Percentiles rank a stretch among this genome's conserved stretches.
phyloP scores from a whole-genome alignment of 1,140 invertebrate genomes.

The Procambarus clarkii region DNA sequence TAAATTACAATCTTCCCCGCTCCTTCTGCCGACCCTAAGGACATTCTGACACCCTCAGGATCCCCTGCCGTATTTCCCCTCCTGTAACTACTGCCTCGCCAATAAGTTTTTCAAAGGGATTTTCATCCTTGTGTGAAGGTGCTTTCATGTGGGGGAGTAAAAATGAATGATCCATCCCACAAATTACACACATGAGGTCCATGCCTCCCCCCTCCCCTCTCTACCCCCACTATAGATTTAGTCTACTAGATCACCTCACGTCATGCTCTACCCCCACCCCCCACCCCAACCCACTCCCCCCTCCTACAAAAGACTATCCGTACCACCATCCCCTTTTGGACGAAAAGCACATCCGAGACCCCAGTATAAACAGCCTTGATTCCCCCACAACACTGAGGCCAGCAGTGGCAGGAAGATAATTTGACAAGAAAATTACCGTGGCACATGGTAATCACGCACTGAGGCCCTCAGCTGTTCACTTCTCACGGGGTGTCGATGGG shows the following conservation, averaged over 20 bases:
- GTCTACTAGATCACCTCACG: slow-evolving; percentile 38
- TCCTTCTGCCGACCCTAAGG: neutral
- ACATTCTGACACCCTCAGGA: neutral
- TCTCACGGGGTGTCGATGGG: slow-evolving; percentile 47
- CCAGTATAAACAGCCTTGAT: neutral
- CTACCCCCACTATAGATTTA: slow-evolving; percentile 21
- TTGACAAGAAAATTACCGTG: slow-evolving; percentile 56
- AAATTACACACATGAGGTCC: neutral
- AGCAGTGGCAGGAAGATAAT: slow-evolving; percentile 17
- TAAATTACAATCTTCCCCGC: neutral
- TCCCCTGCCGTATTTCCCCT: neutral
- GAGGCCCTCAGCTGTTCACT: slow-evolving; percentile 45
- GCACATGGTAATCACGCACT: slow-evolving; percentile 54
- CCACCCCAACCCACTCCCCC: too few relatives aligned
- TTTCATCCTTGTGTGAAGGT: neutral
- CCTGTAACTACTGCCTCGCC: too few relatives aligned
- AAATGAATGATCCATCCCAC: neutral
- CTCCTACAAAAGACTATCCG: neutral
- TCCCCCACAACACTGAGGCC: too few relatives aligned
- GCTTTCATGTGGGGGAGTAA: neutral
- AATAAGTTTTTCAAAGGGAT: neutral
- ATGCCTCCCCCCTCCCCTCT: neutral
- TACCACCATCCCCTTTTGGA: neutral
- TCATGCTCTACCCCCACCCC: neutral
- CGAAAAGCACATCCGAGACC: neutral